Conservation (phyloP, 2,113 vertebrate species). For the Ceyx cyanopectus region DNA sequence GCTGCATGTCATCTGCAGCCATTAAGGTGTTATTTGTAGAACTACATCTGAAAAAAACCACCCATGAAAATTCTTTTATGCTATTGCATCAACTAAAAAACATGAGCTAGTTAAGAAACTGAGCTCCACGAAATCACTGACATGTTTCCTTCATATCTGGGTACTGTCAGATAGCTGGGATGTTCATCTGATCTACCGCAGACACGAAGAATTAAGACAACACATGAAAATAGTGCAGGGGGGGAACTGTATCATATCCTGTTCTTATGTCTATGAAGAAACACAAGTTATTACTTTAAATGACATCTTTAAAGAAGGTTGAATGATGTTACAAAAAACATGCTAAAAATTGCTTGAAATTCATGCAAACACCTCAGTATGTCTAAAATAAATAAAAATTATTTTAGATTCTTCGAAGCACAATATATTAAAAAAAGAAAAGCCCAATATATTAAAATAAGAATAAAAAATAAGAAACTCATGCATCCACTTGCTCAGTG, state of each 20-base stretch:
- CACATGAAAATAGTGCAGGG: background rate
- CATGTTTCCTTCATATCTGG: background rate
- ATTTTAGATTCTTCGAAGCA: background rate
- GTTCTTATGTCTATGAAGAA: background rate
- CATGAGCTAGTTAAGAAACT: background rate
- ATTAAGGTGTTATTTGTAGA: background rate
- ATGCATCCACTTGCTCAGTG: background rate
- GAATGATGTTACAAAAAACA: background rate
- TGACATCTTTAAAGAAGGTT: background rate
- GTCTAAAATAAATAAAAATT: too few species aligned
- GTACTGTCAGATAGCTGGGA: background rate
- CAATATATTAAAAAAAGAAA: background rate
- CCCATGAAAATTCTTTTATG: background rate
- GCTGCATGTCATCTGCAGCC: background rate
- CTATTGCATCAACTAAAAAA: background rate
- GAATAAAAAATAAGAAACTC: background rate
- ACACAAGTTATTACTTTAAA: background rate
- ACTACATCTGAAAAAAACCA: rapidly evolving
- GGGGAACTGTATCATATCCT: background rate
- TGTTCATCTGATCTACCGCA: background rate
- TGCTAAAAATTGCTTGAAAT: background rate
- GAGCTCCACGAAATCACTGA: background rate
- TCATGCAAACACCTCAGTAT: background rate
- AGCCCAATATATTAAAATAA: background rate
- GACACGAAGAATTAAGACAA: background rate